Percentiles rank a stretch among this genome's conserved stretches.
These are phyloP conservation scores for Octonoba sinensis DNA, from an alignment of 2,888 invertebrate genomes.

Conservation along the genomic window DNA sequence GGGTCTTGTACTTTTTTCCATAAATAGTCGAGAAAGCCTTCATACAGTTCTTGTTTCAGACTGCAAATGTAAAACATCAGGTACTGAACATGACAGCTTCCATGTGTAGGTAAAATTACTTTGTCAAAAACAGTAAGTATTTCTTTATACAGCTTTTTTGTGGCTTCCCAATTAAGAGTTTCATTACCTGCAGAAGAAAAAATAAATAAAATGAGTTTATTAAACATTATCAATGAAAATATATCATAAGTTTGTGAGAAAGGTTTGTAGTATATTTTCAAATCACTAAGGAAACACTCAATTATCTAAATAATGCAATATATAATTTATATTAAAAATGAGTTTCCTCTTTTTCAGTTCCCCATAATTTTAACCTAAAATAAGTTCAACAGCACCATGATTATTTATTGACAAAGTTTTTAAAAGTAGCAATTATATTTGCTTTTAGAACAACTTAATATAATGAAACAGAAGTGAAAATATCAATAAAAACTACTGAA, in stretches of 20 bases:
- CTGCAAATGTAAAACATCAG: slow-evolving; percentile 81
- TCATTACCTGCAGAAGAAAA: slow-evolving; percentile 67
- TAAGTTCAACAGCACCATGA: too few relatives aligned
- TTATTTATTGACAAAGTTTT: too few relatives aligned
- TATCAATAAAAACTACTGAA: too few relatives aligned
- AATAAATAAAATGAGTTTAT: background rate
- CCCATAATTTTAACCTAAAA: too few relatives aligned
- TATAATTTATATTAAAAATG: background rate
- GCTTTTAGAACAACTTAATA: too few relatives aligned
- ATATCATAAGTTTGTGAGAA: too few relatives aligned
- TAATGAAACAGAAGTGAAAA: too few relatives aligned
- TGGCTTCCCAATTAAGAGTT: slow-evolving; percentile 75
- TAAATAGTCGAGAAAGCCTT: slow-evolving; percentile 79
- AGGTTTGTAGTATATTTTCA: too few relatives aligned
- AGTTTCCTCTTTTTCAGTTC: too few relatives aligned
- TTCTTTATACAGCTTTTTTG: slow-evolving; percentile 77
- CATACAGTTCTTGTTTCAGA: slow-evolving; percentile 75
- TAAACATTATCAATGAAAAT: too few relatives aligned
- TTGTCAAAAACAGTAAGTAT: slow-evolving; percentile 82
- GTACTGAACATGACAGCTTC: slow-evolving; percentile 84
- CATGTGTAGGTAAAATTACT: slow-evolving; percentile 85
- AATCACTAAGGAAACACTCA: too few relatives aligned
- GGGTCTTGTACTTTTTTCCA: slow-evolving; percentile 82
- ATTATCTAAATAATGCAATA: background rate
- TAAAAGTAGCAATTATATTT: too few relatives aligned